Conservation (phyloP, 2,113 vertebrate species). For the Oreochromis niloticus region DNA sequence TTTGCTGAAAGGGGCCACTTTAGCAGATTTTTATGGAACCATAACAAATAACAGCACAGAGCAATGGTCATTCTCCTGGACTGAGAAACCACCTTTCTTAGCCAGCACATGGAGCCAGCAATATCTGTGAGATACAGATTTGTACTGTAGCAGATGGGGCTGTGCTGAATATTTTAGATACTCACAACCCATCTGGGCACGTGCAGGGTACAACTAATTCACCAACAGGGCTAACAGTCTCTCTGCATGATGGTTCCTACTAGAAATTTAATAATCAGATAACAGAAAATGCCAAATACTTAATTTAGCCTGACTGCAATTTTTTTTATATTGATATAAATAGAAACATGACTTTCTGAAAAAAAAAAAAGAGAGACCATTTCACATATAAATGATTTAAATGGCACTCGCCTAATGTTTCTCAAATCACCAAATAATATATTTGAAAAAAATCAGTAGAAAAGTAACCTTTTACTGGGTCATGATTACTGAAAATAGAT, state of each 20-base stretch:
- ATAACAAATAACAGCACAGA: constrained; percentile 37
- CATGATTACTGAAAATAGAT: neutral
- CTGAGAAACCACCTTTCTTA: constrained; percentile 7
- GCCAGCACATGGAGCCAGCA: constrained; percentile 49
- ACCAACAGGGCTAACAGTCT: neutral
- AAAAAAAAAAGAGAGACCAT: neutral
- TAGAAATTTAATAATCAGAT: neutral
- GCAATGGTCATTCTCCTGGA: constrained; percentile 40
- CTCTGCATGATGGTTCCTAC: neutral
- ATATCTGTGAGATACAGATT: constrained; percentile 34
- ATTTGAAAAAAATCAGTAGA: neutral
- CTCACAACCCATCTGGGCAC: constrained; percentile 38
- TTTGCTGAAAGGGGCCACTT: neutral
- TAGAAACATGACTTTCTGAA: neutral
- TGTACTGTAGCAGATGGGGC: constrained; percentile 56
- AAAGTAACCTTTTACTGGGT: neutral
- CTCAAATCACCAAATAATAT: neutral
- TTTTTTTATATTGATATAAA: neutral
- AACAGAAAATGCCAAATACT: neutral
- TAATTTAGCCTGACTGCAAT: neutral
- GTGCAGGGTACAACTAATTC: neutral
- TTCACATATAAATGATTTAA: neutral
- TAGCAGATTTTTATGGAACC: constrained; percentile 39
- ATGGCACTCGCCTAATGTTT: neutral
- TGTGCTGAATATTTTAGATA: constrained; percentile 59